Percentiles rank a stretch among this genome's conserved stretches.
Conservation (phyloP, 2,113 vertebrate genomes). For the Aramus guarauna region DNA sequence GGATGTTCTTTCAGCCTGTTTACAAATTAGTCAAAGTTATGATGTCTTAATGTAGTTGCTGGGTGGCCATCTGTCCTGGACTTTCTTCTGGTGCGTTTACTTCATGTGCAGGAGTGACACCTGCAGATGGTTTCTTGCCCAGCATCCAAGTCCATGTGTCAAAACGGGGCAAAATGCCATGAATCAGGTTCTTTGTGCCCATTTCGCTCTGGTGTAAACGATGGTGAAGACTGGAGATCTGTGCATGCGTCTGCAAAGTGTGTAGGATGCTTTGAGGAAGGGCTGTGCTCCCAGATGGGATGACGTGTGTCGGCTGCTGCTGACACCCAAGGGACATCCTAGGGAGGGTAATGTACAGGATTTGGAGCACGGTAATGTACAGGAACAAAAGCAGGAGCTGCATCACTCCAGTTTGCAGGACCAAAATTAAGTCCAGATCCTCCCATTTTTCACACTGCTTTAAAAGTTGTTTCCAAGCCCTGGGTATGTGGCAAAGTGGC, state of each 20-base stretch:
- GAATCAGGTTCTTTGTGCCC: accelerated
- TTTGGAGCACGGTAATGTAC: accelerated
- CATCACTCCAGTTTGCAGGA: not conserved
- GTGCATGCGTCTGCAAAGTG: accelerated
- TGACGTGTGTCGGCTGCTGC: too few relatives aligned
- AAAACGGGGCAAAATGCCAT: not conserved
- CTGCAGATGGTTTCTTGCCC: constrained; percentile 46
- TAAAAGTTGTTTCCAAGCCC: not conserved
- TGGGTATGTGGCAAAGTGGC: not conserved
- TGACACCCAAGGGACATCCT: not conserved
- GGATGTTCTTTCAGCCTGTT: constrained; percentile 53
- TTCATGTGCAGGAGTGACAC: constrained; percentile 27
- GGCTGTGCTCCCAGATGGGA: not conserved
- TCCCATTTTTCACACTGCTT: not conserved
- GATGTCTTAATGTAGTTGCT: constrained; percentile 58
- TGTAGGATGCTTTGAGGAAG: accelerated
- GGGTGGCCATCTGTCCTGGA: constrained; percentile 32
- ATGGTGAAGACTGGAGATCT: accelerated
- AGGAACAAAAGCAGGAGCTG: not conserved
- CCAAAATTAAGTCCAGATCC: not conserved
- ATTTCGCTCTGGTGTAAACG: accelerated
- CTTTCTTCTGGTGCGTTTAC: not conserved
- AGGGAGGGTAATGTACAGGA: not conserved
- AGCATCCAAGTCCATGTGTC: accelerated
- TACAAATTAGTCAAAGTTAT: constrained; percentile 61